Conservation (phyloP, 2,113 vertebrate genomes). For the Cryptomyrus ogoouensis region DNA sequence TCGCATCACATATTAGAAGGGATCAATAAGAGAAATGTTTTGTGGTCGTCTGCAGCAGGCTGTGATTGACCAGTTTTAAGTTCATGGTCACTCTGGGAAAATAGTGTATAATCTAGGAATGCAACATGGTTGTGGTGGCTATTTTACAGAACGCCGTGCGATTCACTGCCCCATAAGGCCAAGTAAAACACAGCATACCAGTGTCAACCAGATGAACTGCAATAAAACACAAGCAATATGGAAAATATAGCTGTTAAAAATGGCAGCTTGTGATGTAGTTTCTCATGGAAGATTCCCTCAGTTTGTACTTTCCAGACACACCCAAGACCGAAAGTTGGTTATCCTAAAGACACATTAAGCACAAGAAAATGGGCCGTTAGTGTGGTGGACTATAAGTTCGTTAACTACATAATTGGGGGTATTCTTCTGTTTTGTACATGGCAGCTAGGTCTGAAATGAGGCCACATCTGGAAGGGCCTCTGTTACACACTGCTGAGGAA, state of each 20-base stretch:
- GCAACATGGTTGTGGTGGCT: neutral
- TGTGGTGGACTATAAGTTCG: neutral
- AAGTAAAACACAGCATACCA: neutral
- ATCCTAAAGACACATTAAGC: neutral
- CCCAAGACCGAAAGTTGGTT: neutral
- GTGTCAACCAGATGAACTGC: neutral
- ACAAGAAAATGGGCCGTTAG: neutral
- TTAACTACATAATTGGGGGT: neutral
- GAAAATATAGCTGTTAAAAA: neutral
- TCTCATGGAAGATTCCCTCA: neutral
- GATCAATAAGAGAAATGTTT: neutral
- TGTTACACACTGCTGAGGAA: neutral
- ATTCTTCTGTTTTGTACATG: neutral
- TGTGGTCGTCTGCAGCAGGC: neutral
- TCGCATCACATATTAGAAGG: neutral
- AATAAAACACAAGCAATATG: neutral
- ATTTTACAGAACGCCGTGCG: neutral
- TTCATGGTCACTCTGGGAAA: neutral
- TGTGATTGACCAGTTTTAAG: neutral
- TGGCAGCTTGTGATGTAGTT: neutral
- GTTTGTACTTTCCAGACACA: neutral
- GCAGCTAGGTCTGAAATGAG: neutral
- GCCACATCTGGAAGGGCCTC: neutral
- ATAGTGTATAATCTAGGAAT: neutral
- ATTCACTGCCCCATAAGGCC: neutral